phyloP scores from a whole-genome alignment of 1,140 invertebrate species.

The Rhopalosiphum padi region DNA sequence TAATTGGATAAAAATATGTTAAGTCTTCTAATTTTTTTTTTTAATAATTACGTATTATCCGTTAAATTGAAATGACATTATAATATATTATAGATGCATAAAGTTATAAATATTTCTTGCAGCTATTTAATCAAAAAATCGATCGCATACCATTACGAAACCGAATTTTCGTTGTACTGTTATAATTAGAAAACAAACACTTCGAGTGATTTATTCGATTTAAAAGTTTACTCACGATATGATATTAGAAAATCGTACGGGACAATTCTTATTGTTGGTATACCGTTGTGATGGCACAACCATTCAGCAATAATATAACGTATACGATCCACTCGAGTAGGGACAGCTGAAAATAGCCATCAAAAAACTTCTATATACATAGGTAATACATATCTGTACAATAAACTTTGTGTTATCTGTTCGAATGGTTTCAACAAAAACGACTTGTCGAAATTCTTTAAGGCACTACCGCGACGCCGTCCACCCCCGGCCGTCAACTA shows the following conservation, averaged over 20 bases:
- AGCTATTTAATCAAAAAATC: background rate
- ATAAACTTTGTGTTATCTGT: constrained; percentile 1
- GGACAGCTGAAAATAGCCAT: background rate
- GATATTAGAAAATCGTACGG: background rate
- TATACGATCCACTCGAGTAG: background rate
- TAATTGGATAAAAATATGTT: constrained; percentile 12
- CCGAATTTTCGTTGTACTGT: background rate
- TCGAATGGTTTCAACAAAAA: background rate
- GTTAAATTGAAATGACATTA: background rate
- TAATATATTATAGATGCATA: background rate
- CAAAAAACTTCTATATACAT: background rate
- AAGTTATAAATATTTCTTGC: background rate
- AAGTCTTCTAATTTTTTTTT: background rate
- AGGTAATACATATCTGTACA: background rate
- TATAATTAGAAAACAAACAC: background rate
- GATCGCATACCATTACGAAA: background rate
- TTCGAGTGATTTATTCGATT: background rate
- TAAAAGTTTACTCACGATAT: too few relatives aligned
- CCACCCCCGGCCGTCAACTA: background rate
- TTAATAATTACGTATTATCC: background rate
- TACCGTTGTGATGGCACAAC: background rate
- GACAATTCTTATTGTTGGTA: background rate
- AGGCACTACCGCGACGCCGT: background rate
- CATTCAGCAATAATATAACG: background rate
- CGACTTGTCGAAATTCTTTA: background rate